Evolutionary conservation across 2,113 vertebrate species (phyloP).

Genomic region (Sinocyclocheilus maitianheensis): DNA sequence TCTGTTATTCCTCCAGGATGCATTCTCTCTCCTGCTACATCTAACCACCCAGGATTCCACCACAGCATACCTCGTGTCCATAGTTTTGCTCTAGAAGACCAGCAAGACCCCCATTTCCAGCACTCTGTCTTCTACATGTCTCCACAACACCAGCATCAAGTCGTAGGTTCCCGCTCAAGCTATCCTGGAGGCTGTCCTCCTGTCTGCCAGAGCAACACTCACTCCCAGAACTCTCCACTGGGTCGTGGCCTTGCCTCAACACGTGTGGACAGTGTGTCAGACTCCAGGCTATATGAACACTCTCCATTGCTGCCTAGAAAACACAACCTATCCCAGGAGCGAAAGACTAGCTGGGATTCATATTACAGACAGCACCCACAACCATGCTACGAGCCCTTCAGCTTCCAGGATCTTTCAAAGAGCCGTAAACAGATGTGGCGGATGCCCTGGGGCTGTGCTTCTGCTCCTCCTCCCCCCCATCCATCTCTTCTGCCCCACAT

Average conservation of each 20-base stretch:
- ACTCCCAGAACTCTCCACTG: conserved; percentile 78
- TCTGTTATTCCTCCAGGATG: conserved; percentile 79
- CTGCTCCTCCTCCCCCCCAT: conserved; percentile 70
- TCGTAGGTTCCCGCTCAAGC: conserved; percentile 80
- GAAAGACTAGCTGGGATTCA: conserved; percentile 79
- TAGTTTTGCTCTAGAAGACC: conserved; percentile 80
- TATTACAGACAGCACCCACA: conserved; percentile 82
- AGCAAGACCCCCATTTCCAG: conserved; percentile 82
- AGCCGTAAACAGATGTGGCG: conserved; percentile 85
- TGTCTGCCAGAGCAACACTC: conserved; percentile 66
- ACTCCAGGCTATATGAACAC: conserved; percentile 86
- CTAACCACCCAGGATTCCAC: conserved; percentile 76
- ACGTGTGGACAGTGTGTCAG: conserved; percentile 85
- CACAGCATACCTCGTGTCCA: conserved; percentile 80
- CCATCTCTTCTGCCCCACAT: conserved; percentile 59
- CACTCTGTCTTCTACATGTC: conserved; percentile 83
- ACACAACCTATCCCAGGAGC: conserved; percentile 80
- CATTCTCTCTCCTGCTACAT: conserved; percentile 71
- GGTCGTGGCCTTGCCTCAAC: conserved; percentile 84
- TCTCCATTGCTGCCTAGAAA: conserved; percentile 80
- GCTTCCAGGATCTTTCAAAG: conserved; percentile 89
- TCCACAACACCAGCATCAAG: conserved; percentile 84
- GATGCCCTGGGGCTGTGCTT: conserved; percentile 69
- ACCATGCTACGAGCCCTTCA: conserved; percentile 82
- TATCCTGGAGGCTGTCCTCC: conserved; percentile 86